Conservation (phyloP, 2,797 vertebrate species). For the Sylvia borin region DNA sequence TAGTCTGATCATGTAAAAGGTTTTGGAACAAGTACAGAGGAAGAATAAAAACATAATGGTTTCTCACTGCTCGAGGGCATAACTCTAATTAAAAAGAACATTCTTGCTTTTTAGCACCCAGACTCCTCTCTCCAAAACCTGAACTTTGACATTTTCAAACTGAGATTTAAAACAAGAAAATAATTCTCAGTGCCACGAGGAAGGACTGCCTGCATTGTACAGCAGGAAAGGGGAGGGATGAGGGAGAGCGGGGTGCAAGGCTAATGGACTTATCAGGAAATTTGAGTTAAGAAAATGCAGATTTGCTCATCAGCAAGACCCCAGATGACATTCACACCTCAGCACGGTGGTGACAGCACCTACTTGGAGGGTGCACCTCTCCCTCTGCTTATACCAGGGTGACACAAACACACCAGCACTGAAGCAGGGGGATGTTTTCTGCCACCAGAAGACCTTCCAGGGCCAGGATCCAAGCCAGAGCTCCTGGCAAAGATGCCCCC, state of each 20-base stretch:
- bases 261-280: constrained; percentile 12
- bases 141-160: constrained; percentile 72
- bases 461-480: background rate
- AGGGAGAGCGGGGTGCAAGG: background rate
- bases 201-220: background rate
- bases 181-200: constrained; percentile 17
- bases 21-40: constrained; percentile 56
- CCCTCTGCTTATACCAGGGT: fast-evolving
- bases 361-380: fast-evolving
- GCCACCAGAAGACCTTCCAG: background rate
- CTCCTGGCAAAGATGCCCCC: fast-evolving
- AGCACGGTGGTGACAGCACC: fast-evolving
- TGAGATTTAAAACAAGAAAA: constrained; percentile 64
- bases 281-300: background rate
- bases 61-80: constrained; percentile 57
- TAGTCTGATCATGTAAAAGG: constrained; percentile 61
- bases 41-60: constrained; percentile 67
- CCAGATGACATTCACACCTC: fast-evolving
- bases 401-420: fast-evolving
- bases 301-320: background rate
- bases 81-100: constrained; percentile 70
- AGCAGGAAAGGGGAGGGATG: background rate
- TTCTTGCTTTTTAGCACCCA: constrained; percentile 63
- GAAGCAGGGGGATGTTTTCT: fast-evolving
- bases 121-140: constrained; percentile 42